Evolutionary conservation across 64 coral and sea anemone genomes (phyloP), one percentile per base, ranked within the genome.

Genomic region (Dendrophyllia cribrosa): DNA sequence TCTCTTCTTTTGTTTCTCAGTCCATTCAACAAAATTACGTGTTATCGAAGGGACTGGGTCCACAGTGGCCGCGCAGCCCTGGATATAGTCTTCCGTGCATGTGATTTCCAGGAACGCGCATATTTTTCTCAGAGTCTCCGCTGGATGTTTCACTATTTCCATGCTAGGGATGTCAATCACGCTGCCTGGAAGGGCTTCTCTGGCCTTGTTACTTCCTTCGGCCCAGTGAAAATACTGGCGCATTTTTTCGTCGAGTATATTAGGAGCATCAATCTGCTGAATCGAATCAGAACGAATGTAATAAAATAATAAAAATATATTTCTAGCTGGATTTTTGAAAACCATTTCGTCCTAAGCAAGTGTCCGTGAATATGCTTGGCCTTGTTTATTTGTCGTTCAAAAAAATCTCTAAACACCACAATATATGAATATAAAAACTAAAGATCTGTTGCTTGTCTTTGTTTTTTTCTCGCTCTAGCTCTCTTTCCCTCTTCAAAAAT

Each of bases 41-140:
- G 77, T 80, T 44, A 60, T 80, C 2, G 77, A 80, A 25, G 77
- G 77, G 16, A 80, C 58, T 80, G 15, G 12, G 24, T 80, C 77
- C 4, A 80, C 77, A 63, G 55, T 61, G 14, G 22, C 22, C 14
- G 77, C 10, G 25, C 77, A 80, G n/a, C 61, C 77, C 34, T 46
- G 58, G 24, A 80, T 17, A 62, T 80, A 80, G 23, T 34, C 3
- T 19, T 80, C 77, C 25, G 53, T 17, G 23, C 77, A 80, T 3
- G 3, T 6, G 56, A 80, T 62, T 80, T 80, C 55, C 7, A 62
- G 15, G 12, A 80, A 80, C 10, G n/a, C 55, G 55, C 77, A 80
- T 15, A 80, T 61, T 45, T 61, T 80, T 17, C 55, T 60, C 5
- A 80, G 58, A 6, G 77, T 80, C 17, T 61, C 77, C 14, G 53